Evolutionary conservation across 64 coral and sea anemone genomes (phyloP), one percentile per base, ranked within the genome.

Genomic region (Catalaphyllia jardinei): DNA sequence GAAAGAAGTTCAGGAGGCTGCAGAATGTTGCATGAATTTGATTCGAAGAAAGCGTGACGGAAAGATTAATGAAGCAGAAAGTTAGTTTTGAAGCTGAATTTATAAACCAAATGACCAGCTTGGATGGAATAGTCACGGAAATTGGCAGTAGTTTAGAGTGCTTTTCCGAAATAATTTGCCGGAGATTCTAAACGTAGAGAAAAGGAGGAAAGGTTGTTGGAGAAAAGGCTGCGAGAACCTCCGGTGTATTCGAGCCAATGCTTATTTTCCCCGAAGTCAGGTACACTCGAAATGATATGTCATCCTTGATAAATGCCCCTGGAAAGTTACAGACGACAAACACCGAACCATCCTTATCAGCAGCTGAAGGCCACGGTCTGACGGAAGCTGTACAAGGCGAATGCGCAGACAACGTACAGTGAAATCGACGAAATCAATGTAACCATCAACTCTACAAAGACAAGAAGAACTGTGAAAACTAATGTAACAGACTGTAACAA

Each of bases 131-230:
- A 38, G 16, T 82, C 1, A 63, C 19, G 29, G 57, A 82, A 29
- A 82, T 82, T 10, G 59, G 31, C 4, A 33, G 15, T 0, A 63
- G 13, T 15, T 62, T 82, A 25, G 59, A 13, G 59, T 82, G 29
- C 59, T 82, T 22, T 5, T 33, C 8, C 79, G 79, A 62, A 82
- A 38, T 0, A 82, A 63, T 63, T 19, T 82, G 11, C 79, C 79
- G 19, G 79, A 82, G 29, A 63, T 82, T 82, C 39, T 82, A 29
- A 82, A 82, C 19, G 79, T 82, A 8, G 29, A 82, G 24, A 6
- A 8, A 62, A 82, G n/a, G n/a, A n/a, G n/a, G n/a, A n/a, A n/a
- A n/a, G n/a, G n/a, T n/a, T 38, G 15, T 19, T 82, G 8, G 59
- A 63, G 30, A 7, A 24, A 13, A 82, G 79, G 8, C 17, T 82